These are phyloP conservation scores for Nymphalis urticae DNA, from an alignment of 2,888 invertebrate genomes.

Conservation along the genomic window DNA sequence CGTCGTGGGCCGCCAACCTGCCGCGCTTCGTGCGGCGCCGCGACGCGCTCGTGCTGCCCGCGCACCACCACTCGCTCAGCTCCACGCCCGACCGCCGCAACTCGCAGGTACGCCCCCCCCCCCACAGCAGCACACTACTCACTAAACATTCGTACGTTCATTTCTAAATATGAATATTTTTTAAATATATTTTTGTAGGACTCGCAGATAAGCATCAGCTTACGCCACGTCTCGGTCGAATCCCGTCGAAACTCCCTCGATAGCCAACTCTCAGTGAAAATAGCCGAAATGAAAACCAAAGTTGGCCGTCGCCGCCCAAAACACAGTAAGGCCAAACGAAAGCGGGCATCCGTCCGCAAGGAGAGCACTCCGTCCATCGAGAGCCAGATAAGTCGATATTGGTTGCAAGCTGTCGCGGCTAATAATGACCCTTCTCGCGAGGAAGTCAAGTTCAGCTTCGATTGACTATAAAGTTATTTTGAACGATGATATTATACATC, in stretches of 20 bases:
- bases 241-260: slow-evolving; percentile 93
- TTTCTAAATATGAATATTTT: not conserved
- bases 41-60: slow-evolving; percentile 87
- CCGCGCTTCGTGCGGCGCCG: slow-evolving; percentile 92
- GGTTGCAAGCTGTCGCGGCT: slow-evolving; percentile 83
- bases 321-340: slow-evolving; percentile 68
- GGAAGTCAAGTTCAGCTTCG: slow-evolving; percentile 75
- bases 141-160: not conserved
- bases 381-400: slow-evolving; percentile 87
- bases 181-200: slow-evolving; percentile 57
- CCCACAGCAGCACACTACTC: not conserved
- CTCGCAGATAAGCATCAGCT: slow-evolving; percentile 88
- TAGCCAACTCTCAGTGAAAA: slow-evolving; percentile 92
- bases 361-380: slow-evolving; percentile 91
- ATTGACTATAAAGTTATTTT: slow-evolving; percentile 47
- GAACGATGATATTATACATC: too few species aligned
- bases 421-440: slow-evolving; percentile 81
- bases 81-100: slow-evolving; percentile 83
- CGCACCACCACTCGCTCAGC: slow-evolving; percentile 77
- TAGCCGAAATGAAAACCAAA: slow-evolving; percentile 91
- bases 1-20: slow-evolving; percentile 95
- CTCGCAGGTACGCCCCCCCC: slow-evolving; percentile 54
- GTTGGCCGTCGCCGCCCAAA: slow-evolving; percentile 78
- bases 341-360: slow-evolving; percentile 70
- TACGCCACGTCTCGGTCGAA: slow-evolving; percentile 91